A percentile compares a stretch with the other conserved stretches of the same genome.
These are phyloP conservation scores for Serranus cabrilla DNA, from an alignment of 2,797 vertebrate genomes.

Conservation along the genomic window DNA sequence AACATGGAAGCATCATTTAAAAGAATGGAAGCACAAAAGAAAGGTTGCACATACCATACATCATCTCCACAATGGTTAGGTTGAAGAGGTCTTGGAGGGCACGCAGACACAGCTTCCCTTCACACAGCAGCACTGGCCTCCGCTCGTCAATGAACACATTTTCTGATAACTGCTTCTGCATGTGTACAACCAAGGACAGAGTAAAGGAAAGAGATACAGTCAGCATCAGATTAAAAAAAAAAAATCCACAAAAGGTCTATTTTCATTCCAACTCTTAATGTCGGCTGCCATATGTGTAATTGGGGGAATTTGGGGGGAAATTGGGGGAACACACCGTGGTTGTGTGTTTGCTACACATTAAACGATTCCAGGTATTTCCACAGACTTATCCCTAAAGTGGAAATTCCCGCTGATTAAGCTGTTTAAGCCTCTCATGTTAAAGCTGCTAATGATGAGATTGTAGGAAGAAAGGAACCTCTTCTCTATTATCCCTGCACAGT, in stretches of 20 bases:
- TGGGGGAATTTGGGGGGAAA: neutral
- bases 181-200: slow-evolving; percentile 26
- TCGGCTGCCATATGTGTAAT: no score
- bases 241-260: neutral
- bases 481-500: neutral
- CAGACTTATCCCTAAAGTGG: slow-evolving; percentile 17
- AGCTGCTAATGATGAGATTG: neutral
- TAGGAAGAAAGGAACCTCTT: neutral
- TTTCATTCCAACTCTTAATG: no score
- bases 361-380: slow-evolving; percentile 1
- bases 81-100: slow-evolving; percentile 90
- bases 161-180: slow-evolving; percentile 89
- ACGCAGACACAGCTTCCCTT: slow-evolving; percentile 89
- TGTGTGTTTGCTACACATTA: fast-evolving
- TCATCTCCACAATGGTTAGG: slow-evolving; percentile 92
- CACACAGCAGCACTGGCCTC: slow-evolving; percentile 91
- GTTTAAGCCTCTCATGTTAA: slow-evolving; percentile 18
- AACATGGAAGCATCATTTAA: neutral
- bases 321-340: neutral
- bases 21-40: neutral
- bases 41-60: slow-evolving; percentile 87
- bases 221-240: neutral
- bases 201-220: neutral
- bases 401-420: slow-evolving; percentile 8
- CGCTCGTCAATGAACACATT: slow-evolving; percentile 89